Evolutionary conservation across 2,797 vertebrate genomes (phyloP).

Genomic region (Apodemus agrarius): DNA sequence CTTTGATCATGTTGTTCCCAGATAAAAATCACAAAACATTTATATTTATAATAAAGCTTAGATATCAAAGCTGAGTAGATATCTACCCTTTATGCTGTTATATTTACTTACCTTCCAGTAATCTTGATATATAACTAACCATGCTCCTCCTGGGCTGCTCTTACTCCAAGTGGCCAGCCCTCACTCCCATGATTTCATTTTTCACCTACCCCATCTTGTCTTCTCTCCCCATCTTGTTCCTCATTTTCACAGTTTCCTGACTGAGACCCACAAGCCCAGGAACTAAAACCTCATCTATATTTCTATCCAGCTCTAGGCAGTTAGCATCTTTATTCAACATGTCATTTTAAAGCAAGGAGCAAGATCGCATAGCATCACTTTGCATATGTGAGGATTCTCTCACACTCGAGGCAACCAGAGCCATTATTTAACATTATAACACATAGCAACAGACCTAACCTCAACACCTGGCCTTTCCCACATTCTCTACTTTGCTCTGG

Average conservation of each 20-base stretch:
- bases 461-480: neutral
- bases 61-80: neutral
- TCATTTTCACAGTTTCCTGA: neutral
- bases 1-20: neutral
- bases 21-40: neutral
- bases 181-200: neutral
- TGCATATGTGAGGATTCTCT: neutral
- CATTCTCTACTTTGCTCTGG: neutral
- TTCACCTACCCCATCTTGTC: neutral
- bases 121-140: neutral
- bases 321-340: neutral
- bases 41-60: neutral
- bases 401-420: neutral
- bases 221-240: neutral
- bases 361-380: neutral
- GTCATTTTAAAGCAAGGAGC: neutral
- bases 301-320: neutral
- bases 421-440: too few species aligned
- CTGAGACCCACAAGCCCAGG: neutral
- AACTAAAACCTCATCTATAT: neutral
- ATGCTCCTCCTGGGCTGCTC: neutral
- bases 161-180: neutral
- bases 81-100: neutral
- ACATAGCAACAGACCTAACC: too few species aligned
- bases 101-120: neutral